Percentiles rank a stretch among this genome's conserved stretches.
Conservation (phyloP, 2,113 vertebrate species). For the Gallinago paraguaiae region DNA sequence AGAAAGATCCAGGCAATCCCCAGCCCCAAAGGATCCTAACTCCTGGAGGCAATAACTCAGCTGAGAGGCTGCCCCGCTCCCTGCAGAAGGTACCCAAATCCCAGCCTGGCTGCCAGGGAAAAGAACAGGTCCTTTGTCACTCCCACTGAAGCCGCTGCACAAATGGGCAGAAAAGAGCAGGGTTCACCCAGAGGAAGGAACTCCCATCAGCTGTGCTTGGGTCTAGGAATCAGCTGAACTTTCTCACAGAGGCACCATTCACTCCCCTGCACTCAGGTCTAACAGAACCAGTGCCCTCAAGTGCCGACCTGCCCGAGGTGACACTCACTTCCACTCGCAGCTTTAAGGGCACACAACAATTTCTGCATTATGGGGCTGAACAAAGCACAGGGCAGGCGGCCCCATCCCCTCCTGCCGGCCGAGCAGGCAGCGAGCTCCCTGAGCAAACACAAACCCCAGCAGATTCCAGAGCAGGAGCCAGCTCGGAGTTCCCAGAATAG, state of each 20-base stretch:
- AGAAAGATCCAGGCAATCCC: background rate
- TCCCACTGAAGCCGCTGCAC: background rate
- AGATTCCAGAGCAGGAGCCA: background rate
- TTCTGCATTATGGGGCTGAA: background rate
- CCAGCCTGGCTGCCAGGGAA: background rate
- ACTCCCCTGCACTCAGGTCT: background rate
- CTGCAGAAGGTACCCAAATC: background rate
- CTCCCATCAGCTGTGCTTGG: background rate
- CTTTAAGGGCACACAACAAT: fast-evolving
- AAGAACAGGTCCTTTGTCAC: background rate
- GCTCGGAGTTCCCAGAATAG: constrained; percentile 4
- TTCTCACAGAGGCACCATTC: background rate
- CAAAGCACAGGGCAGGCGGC: background rate
- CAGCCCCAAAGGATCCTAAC: background rate
- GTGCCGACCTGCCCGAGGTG: background rate
- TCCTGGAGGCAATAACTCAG: background rate
- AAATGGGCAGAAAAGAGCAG: background rate
- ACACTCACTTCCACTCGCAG: fast-evolving
- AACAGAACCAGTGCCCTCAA: background rate
- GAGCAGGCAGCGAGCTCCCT: background rate
- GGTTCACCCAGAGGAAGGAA: background rate
- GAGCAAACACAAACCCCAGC: background rate
- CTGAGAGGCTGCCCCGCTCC: background rate
- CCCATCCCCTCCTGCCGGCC: background rate
- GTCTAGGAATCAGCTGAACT: background rate